A percentile compares a stretch with the other conserved stretches of the same genome.
These are phyloP conservation scores for Panulirus ornatus DNA, from an alignment of 1,140 invertebrate genomes.

Conservation along the genomic window DNA sequence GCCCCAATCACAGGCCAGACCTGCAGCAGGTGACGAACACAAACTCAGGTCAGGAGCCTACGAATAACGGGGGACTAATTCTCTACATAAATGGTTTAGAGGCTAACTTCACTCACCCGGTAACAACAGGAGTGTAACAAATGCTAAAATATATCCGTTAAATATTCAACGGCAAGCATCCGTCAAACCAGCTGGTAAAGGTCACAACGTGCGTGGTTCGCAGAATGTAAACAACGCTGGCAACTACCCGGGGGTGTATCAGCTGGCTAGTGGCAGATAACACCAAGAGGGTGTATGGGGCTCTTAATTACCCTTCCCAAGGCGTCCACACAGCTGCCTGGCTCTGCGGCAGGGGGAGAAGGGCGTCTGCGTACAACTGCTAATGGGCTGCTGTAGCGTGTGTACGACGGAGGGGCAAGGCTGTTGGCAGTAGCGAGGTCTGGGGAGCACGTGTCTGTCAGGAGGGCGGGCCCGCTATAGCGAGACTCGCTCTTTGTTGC, in stretches of 20 bases:
- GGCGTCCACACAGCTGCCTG: neutral
- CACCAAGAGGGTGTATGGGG: neutral
- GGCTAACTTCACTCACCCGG: no score
- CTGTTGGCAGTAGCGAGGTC: neutral
- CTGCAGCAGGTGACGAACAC: neutral
- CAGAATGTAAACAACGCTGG: neutral
- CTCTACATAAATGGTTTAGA: no score
- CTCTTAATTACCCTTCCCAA: neutral
- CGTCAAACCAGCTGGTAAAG: neutral
- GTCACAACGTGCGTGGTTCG: neutral
- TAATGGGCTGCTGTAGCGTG: no score
- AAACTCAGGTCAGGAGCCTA: neutral
- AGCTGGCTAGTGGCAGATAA: neutral
- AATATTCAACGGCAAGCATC: no score
- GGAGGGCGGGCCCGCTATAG: neutral
- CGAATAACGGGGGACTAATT: no score
- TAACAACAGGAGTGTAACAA: no score
- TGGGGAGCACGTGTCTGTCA: neutral
- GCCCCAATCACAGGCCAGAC: neutral
- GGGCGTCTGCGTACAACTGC: no score
- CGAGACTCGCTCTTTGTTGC: constrained; percentile 2
- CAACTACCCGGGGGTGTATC: neutral
- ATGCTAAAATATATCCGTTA: no score
- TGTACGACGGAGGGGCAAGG: neutral
- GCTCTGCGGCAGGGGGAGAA: neutral